phyloP scores from a whole-genome alignment of 2,797 vertebrate genomes.

The Sebastes trivittatus region DNA sequence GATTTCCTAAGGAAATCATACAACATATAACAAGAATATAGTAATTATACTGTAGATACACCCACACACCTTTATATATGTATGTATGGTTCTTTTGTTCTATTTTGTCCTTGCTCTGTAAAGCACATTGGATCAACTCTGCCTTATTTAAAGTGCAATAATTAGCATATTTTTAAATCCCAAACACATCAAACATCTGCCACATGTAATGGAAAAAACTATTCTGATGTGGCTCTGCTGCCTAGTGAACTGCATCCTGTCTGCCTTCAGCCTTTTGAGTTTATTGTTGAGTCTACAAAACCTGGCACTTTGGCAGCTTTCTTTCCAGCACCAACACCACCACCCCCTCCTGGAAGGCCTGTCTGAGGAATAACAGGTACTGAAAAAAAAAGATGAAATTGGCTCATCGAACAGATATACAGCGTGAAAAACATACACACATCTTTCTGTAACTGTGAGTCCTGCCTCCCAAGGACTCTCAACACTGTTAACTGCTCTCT shows the following conservation, averaged over 20 bases:
- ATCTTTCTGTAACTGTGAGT: constrained; percentile 18
- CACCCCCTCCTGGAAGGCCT: constrained; percentile 85
- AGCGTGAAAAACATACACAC: background rate
- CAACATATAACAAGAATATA: background rate
- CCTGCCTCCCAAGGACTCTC: background rate
- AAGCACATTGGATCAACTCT: background rate
- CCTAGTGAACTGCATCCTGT: constrained; percentile 43
- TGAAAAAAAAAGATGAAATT: constrained; percentile 57
- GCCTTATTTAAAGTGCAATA: background rate
- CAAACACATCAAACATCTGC: background rate
- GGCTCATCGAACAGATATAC: constrained; percentile 10
- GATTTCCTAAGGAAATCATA: background rate
- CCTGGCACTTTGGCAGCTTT: constrained; percentile 90
- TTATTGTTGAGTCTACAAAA: constrained; percentile 70
- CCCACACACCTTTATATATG: background rate
- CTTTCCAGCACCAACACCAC: constrained; percentile 76
- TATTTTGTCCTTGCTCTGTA: background rate
- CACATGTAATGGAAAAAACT: constrained; percentile 6
- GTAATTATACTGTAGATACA: background rate
- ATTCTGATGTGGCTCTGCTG: constrained; percentile 17
- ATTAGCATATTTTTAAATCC: background rate
- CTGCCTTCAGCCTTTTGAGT: constrained; percentile 22
- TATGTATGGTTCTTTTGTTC: background rate
- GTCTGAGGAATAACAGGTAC: constrained; percentile 88
- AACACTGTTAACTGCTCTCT: background rate